Conservation (phyloP, 2,888 invertebrate genomes). For the Cryptocephalus moraei region DNA sequence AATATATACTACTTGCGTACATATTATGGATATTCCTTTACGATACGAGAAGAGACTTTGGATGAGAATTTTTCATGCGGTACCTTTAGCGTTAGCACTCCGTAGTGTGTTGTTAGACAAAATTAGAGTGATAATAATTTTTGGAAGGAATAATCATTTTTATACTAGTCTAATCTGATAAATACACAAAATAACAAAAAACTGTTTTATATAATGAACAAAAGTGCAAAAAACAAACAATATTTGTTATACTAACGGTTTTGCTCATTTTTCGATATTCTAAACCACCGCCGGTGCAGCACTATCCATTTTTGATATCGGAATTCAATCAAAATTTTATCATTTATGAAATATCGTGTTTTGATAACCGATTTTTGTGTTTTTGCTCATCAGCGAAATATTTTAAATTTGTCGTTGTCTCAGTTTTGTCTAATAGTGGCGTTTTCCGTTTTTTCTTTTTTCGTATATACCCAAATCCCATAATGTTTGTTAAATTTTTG, state of each 20-base stretch:
- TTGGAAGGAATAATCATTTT: conserved; percentile 14
- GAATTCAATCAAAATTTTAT: not conserved
- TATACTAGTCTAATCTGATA: conserved; percentile 16
- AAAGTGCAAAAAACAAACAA: conserved; percentile 10
- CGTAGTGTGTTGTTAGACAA: conserved; percentile 12
- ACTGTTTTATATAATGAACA: conserved; percentile 12
- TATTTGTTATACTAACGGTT: conserved; percentile 3
- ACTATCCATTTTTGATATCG: not conserved
- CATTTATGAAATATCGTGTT: not conserved
- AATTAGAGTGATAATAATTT: conserved; percentile 15
- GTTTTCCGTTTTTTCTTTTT: not conserved
- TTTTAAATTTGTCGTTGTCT: conserved; percentile 12
- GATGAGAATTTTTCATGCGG: not conserved
- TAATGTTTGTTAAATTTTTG: conserved; percentile 17
- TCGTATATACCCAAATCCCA: too few species aligned
- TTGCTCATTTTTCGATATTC: conserved; percentile 3
- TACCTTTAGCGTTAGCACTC: not conserved
- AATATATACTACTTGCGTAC: not conserved
- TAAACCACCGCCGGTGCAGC: not conserved
- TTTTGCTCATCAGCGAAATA: not conserved
- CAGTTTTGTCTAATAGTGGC: conserved; percentile 17
- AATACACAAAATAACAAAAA: conserved; percentile 4
- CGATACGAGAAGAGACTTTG: not conserved
- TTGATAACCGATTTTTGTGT: not conserved
- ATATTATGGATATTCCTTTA: not conserved